phyloP scores from a whole-genome alignment of 1,140 invertebrate species.

The Thaumetopoea pityocampa region DNA sequence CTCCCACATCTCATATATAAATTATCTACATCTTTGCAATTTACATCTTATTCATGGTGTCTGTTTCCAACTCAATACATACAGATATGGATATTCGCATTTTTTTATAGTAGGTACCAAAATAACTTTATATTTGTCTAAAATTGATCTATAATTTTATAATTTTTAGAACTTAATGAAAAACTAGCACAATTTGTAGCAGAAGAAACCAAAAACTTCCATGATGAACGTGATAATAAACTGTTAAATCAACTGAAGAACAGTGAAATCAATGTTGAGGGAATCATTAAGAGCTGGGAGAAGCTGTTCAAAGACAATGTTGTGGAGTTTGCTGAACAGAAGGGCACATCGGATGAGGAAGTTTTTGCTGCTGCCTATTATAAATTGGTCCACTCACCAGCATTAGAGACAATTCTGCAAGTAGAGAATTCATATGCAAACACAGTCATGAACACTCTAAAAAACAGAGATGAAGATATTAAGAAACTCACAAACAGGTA shows the following conservation, averaged over 20 bases:
- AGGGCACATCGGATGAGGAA: constrained; percentile 84
- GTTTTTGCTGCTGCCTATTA: constrained; percentile 87
- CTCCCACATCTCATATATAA: too few species aligned
- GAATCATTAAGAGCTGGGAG: constrained; percentile 66
- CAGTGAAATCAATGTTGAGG: constrained; percentile 59
- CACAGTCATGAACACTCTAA: constrained; percentile 81
- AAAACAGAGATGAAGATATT: constrained; percentile 81
- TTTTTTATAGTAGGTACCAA: too few species aligned
- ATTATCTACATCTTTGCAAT: too few species aligned
- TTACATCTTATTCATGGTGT: too few species aligned
- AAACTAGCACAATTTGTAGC: constrained; percentile 72
- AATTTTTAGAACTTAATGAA: constrained; percentile 69
- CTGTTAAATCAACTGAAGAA: constrained; percentile 67
- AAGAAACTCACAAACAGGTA: constrained; percentile 80
- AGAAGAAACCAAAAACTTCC: constrained; percentile 73
- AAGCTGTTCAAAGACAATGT: constrained; percentile 72
- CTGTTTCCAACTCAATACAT: too few species aligned
- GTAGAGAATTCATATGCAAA: constrained; percentile 87
- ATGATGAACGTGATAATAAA: constrained; percentile 76
- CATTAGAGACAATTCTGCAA: constrained; percentile 85
- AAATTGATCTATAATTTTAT: background rate
- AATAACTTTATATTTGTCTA: background rate
- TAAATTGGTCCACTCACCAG: constrained; percentile 87
- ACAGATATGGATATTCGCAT: too few species aligned
- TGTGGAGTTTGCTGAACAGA: constrained; percentile 80